phyloP scores from a whole-genome alignment of 2,888 invertebrate genomes.

The Caenorhabditis angaria region DNA sequence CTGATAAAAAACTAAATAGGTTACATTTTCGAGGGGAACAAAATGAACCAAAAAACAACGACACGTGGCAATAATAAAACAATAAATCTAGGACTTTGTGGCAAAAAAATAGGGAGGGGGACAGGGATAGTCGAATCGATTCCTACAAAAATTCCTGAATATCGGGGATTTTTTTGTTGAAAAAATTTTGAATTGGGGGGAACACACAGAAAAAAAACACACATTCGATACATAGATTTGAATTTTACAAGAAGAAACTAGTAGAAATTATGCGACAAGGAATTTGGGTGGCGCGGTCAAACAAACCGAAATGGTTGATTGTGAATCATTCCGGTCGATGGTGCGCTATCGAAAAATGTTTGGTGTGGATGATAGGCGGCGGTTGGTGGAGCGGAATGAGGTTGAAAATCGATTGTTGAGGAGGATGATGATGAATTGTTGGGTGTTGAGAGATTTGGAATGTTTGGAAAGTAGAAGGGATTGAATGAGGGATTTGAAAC shows the following conservation, averaged over 20 bases:
- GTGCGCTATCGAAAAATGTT: constrained; percentile 28
- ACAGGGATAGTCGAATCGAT: not conserved
- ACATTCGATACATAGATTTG: not conserved
- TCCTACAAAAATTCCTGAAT: constrained; percentile 1
- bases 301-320: constrained; percentile 38
- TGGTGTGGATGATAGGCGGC: constrained; percentile 16
- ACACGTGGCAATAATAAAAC: not conserved
- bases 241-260: not conserved
- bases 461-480: constrained; percentile 16
- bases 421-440: not conserved
- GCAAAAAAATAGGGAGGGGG: not conserved
- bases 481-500: constrained; percentile 13
- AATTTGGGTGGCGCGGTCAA: no score
- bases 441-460: not conserved
- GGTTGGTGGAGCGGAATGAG: constrained; percentile 27
- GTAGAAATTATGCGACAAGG: not conserved
- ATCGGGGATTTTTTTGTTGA: not conserved
- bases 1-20: not conserved
- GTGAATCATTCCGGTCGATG: constrained; percentile 30
- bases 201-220: constrained; percentile 4
- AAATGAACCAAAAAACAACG: not conserved
- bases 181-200: not conserved
- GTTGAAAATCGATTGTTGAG: constrained; percentile 10
- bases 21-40: not conserved
- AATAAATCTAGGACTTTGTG: not conserved